These are phyloP conservation scores for Tupaia chinensis DNA, from an alignment of 2,113 vertebrate genomes.

Conservation along the genomic window DNA sequence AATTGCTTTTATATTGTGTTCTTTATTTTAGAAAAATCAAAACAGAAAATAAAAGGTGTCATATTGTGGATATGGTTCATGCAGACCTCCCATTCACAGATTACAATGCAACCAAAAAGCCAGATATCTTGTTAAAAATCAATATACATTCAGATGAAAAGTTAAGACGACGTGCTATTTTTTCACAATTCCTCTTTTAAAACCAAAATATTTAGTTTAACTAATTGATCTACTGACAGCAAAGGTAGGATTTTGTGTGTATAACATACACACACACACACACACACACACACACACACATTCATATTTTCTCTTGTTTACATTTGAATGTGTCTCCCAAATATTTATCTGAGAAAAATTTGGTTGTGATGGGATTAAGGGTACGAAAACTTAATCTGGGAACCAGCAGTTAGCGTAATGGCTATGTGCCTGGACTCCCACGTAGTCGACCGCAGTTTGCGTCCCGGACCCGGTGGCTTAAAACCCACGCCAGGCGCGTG, in stretches of 20 bases:
- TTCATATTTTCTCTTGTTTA: no score
- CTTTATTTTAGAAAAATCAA: not conserved
- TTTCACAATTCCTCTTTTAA: not conserved
- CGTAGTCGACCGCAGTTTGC: no score
- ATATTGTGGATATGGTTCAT: not conserved
- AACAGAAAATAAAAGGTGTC: not conserved
- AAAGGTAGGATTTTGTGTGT: not conserved
- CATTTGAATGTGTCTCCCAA: no score
- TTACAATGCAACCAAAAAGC: not conserved
- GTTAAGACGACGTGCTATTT: not conserved
- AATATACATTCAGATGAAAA: not conserved
- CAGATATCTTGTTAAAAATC: not conserved
- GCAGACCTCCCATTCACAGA: not conserved
- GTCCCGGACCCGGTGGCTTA: no score
- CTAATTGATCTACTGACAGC: not conserved
- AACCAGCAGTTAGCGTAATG: no score
- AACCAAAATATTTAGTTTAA: not conserved
- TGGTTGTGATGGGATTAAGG: no score
- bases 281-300: no score
- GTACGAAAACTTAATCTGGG: no score
- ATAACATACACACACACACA: no score
- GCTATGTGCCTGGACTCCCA: no score
- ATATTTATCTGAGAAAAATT: no score
- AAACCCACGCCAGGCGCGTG: no score
- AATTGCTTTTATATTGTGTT: not conserved